Percentiles rank a stretch among this genome's conserved stretches.
Conservation (phyloP, 23 tunicate species). For the Phallusia fumigata region DNA sequence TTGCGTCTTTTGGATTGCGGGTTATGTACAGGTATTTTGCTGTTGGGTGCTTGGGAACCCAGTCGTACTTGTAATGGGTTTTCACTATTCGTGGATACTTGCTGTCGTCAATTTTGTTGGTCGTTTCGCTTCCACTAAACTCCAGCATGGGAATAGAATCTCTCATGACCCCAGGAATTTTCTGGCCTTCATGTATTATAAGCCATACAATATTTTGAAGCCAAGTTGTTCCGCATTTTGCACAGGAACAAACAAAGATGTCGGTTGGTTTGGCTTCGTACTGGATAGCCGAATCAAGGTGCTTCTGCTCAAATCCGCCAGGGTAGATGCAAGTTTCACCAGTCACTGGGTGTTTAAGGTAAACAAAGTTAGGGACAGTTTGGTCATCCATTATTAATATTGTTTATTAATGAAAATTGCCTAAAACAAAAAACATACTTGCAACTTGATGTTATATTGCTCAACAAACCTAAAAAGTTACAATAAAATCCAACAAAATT, state of each 20-base stretch:
- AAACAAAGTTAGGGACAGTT: not conserved
- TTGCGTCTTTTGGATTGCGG: conserved; percentile 66
- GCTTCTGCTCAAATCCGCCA: not conserved
- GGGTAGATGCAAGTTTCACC: not conserved
- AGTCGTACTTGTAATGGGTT: conserved; percentile 23
- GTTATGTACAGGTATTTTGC: conserved; percentile 60
- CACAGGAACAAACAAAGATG: conserved; percentile 49
- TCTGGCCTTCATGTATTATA: conserved; percentile 45
- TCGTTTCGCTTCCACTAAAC: conserved; percentile 44
- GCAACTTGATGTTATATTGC: too few species aligned
- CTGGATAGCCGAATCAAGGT: conserved; percentile 42
- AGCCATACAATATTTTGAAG: conserved; percentile 68
- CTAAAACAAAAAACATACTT: too few species aligned
- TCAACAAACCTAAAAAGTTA: too few species aligned
- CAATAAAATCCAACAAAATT: too few species aligned
- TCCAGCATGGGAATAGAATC: conserved; percentile 65
- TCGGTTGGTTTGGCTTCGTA: conserved; percentile 41
- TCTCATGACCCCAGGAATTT: conserved; percentile 13
- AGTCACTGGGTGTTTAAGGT: not conserved
- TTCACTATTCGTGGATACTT: conserved; percentile 51
- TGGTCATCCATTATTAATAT: not conserved
- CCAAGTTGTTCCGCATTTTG: conserved; percentile 80
- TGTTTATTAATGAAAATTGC: too few species aligned
- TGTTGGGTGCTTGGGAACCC: conserved; percentile 29
- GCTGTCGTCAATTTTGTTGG: not conserved